Base-by-base conservation (phyloP, 2,888 invertebrate genomes). In the Tineola bisselliella region DNA sequence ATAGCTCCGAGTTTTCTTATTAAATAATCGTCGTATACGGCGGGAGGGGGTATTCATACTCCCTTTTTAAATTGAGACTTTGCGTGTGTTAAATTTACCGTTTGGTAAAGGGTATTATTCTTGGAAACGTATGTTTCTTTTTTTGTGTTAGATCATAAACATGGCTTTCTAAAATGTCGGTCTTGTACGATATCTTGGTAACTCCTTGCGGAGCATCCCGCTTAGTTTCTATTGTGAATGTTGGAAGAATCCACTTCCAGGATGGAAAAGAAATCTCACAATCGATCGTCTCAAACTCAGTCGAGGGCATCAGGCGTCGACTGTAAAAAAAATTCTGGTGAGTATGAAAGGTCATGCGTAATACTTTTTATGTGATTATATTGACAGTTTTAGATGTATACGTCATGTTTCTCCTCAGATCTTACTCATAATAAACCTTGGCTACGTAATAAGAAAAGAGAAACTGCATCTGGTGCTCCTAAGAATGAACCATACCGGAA, bases 121-220 rank as follows among this genome's bases (percentile, higher is more conserved):
- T 66, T 72, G 69, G 66, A 74, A 69, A 71, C 69, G 60, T 70
- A 68, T 68, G 74, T 77, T 88, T 88, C 15, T 89, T 84, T 88
- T 84, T 81, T 88, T 88, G 81, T 86, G 79, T 82, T 80, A 79
- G 76, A 80, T 80, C 79, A 88, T 86, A 90, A 92, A 91, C 91
- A 93, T 92, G 92, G 92, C 92, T 91, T 91, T 90, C 89, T 93
- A 91, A 91, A 89, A 93, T 93, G 93, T 92, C 90, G 91, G 88
- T 88, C 84, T 84, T 90, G 89, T 90, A 90, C 86, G 86, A 88
- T 88, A 80, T 82, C 82, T 87, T 88, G 83, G 88, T 89, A 88
- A 90, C 92, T 91, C 92, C 92, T 88, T 84, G 90, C 90, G 92
- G 92, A 89, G 90, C 84, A 80, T 75, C 87, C 87, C 88, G 89